Evolutionary conservation across 1,140 invertebrate genomes (phyloP).

Genomic region (Zaprionus vittiger): DNA sequence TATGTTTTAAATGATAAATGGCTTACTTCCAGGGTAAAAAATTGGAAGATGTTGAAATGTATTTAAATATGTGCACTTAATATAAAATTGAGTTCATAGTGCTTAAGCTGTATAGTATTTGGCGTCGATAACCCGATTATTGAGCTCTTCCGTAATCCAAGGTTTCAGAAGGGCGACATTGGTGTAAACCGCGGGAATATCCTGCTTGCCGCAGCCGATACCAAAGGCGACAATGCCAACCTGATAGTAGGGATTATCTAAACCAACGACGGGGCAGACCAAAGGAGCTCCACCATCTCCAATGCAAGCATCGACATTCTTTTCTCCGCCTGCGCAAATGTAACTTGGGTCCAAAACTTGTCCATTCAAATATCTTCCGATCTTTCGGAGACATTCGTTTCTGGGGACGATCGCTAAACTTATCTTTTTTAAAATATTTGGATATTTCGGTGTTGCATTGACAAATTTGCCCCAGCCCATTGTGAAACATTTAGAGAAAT

Average conservation of each 20-base stretch:
- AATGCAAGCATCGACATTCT: slow-evolving; percentile 89
- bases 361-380: slow-evolving; percentile 57
- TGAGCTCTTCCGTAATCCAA: slow-evolving; percentile 87
- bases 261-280: slow-evolving; percentile 86
- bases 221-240: slow-evolving; percentile 90
- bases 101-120: slow-evolving; percentile 17
- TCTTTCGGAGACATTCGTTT: slow-evolving; percentile 76
- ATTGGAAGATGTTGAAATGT: too few relatives aligned
- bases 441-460: slow-evolving; percentile 87
- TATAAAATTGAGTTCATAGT: background rate
- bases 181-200: slow-evolving; percentile 91
- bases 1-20: too few relatives aligned
- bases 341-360: slow-evolving; percentile 82
- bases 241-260: slow-evolving; percentile 85
- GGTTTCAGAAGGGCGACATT: slow-evolving; percentile 87
- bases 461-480: slow-evolving; percentile 91
- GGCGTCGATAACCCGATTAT: background rate
- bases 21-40: too few relatives aligned
- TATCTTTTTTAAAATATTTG: slow-evolving; percentile 88
- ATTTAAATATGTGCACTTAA: background rate
- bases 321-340: slow-evolving; percentile 88
- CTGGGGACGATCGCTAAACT: slow-evolving; percentile 85
- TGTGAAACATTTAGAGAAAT: slow-evolving; percentile 87
- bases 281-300: slow-evolving; percentile 91
- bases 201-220: slow-evolving; percentile 85